Evolutionary conservation across 2,888 invertebrate genomes (phyloP).

Genomic region (Cryptus viduatorius): DNA sequence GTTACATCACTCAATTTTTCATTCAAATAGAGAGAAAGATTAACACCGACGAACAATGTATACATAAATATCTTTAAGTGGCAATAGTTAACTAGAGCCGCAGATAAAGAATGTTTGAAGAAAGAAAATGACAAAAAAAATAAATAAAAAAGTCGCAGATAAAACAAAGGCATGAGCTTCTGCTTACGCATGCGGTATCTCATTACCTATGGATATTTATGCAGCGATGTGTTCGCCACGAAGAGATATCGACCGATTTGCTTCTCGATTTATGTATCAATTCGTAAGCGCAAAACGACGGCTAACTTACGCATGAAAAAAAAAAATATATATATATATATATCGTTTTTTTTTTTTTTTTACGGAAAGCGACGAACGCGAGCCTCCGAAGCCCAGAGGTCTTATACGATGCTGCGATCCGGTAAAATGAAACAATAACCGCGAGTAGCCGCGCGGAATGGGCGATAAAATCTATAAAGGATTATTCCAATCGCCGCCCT

Average conservation of each 20-base stretch:
- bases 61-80: no score
- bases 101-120: no score
- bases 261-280: background rate
- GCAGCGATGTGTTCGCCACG: background rate
- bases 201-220: slow-evolving; percentile 1
- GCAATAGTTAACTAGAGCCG: no score
- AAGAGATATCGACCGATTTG: background rate
- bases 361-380: background rate
- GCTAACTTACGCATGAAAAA: no score
- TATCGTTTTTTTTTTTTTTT: background rate
- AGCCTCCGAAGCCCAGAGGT: no score
- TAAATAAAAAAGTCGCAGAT: background rate
- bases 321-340: no score
- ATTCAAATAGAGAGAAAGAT: background rate
- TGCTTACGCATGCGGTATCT: background rate
- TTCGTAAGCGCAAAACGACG: no score
- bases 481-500: slow-evolving; percentile 79
- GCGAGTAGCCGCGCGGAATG: slow-evolving; percentile 60
- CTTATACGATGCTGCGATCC: no score
- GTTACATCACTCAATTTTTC: slow-evolving; percentile 49
- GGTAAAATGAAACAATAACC: slow-evolving; percentile 71
- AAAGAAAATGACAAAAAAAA: background rate
- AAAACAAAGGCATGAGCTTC: background rate
- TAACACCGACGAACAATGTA: no score
- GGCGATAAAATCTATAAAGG: slow-evolving; percentile 80